A percentile compares a stretch with the other conserved stretches of the same genome.
Conservation (phyloP, 2,113 vertebrate genomes). For the Petromus typicus region DNA sequence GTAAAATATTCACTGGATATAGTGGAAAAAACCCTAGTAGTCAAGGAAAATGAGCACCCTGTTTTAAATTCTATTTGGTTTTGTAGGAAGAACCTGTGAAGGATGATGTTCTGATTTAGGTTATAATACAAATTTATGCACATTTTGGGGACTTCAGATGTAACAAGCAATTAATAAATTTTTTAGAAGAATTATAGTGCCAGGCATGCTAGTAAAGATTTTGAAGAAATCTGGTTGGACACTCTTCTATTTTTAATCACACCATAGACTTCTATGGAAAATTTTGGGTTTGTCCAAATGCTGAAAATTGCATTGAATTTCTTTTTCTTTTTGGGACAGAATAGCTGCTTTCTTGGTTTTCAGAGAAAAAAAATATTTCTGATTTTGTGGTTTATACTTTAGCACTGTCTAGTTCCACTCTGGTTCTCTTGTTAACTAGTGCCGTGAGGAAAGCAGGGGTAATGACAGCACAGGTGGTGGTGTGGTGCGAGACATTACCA, state of each 20-base stretch:
- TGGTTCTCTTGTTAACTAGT: background rate
- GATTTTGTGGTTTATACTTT: background rate
- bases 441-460: background rate
- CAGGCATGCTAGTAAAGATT: background rate
- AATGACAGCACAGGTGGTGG: background rate
- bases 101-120: conserved; percentile 2
- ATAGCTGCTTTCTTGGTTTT: conserved; percentile 27
- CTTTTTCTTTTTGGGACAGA: conserved; percentile 1
- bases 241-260: background rate
- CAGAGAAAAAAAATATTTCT: background rate
- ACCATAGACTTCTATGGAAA: background rate
- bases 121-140: background rate
- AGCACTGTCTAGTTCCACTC: background rate
- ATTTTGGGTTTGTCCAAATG: background rate
- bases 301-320: background rate
- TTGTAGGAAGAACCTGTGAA: background rate
- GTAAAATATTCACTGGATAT: background rate
- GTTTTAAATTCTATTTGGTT: conserved; percentile 15
- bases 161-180: background rate
- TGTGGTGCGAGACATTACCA: background rate
- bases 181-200: background rate
- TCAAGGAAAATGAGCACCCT: background rate
- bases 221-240: background rate
- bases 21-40: background rate
- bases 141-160: background rate